A percentile compares a stretch with the other conserved stretches of the same genome.
Conservation (phyloP, 2,888 invertebrate genomes). For the Argyresthia albistria region DNA sequence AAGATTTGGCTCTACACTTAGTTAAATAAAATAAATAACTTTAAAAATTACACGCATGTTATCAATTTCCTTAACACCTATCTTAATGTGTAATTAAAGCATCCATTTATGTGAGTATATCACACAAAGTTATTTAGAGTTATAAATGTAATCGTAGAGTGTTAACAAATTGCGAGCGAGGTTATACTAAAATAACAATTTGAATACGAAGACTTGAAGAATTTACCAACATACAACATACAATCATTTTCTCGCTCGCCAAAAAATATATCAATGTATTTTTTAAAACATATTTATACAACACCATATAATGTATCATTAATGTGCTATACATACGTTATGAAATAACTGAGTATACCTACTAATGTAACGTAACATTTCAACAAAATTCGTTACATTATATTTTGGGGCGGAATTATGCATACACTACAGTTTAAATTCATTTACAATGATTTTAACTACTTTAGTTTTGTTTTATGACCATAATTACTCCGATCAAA, state of each 20-base stretch:
- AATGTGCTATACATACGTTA: slow-evolving; percentile 16
- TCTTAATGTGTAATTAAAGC: slow-evolving; percentile 68
- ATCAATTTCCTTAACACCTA: slow-evolving; percentile 34
- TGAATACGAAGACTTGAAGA: slow-evolving; percentile 6
- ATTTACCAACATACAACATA: too few species aligned
- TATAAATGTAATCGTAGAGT: slow-evolving; percentile 6
- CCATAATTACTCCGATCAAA: too few species aligned
- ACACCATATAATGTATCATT: slow-evolving; percentile 4
- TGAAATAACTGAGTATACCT: too few species aligned
- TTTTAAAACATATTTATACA: slow-evolving; percentile 4
- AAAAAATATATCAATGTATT: slow-evolving; percentile 7
- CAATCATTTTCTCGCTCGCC: background rate
- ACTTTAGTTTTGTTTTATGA: too few species aligned
- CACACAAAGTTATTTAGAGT: slow-evolving; percentile 30
- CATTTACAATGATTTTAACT: too few species aligned
- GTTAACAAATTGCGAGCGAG: too few species aligned
- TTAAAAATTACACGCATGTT: background rate
- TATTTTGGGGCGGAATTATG: background rate
- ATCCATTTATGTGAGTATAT: slow-evolving; percentile 41
- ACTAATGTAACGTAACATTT: background rate
- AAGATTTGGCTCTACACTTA: slow-evolving; percentile 24
- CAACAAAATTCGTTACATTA: background rate
- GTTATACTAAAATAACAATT: background rate
- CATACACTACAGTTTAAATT: too few species aligned
- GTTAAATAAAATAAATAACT: background rate